Conservation (phyloP, 2,888 invertebrate genomes). For the Hyles lineata region DNA sequence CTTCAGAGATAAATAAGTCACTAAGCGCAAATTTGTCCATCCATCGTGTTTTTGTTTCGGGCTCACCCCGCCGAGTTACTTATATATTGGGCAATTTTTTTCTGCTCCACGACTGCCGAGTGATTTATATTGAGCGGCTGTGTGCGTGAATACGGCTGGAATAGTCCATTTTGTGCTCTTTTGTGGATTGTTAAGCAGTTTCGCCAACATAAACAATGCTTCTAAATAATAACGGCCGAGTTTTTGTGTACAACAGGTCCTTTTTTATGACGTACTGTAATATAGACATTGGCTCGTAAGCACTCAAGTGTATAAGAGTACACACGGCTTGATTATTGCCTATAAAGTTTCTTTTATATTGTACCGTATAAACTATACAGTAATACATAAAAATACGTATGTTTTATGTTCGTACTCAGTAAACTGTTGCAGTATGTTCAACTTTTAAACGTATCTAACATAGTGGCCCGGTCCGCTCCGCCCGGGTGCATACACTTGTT, state of each 20-base stretch:
- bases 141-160: conserved; percentile 67
- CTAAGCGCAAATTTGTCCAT: conserved; percentile 78
- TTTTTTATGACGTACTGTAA: conserved; percentile 19
- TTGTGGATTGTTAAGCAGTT: conserved; percentile 58
- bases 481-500: no score
- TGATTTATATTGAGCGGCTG: conserved; percentile 72
- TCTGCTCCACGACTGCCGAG: conserved; percentile 51
- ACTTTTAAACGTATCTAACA: no score
- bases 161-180: conserved; percentile 68
- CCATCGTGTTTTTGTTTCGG: conserved; percentile 73
- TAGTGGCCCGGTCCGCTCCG: no score
- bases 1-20: conserved; percentile 77
- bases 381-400: neutral
- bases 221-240: conserved; percentile 47
- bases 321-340: conserved; percentile 11
- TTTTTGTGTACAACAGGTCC: conserved; percentile 44
- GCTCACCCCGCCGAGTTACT: conserved; percentile 60
- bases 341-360: conserved; percentile 10
- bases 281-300: conserved; percentile 13
- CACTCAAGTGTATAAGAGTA: neutral
- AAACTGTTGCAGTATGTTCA: no score
- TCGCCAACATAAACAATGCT: conserved; percentile 61
- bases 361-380: neutral
- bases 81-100: conserved; percentile 75
- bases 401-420: no score